Evolutionary conservation across 92 coral and sea anemone genomes (phyloP), one percentile per base, ranked within the genome.

Genomic region (Siderastrea radians): DNA sequence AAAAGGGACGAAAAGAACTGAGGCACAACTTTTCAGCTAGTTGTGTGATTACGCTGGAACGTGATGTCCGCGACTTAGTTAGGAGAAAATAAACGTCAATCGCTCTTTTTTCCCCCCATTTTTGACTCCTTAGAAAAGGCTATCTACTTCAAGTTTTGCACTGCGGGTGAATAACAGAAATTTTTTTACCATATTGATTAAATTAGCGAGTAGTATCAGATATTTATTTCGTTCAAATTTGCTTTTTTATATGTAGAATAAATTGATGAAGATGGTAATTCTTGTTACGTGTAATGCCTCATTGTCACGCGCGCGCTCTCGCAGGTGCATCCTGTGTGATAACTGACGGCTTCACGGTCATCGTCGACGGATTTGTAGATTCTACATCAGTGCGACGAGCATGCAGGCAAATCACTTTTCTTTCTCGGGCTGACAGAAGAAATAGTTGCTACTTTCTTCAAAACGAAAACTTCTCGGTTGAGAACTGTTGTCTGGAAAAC

Each of bases 271-370:
- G 11, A 73, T 9, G 15, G 48, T 38, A 9, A 76, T 58, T 77
- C 81, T 77, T 44, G n/a, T 64, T 46, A 77, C 68, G 43, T 59
- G 4, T 14, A 60, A 15, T 57, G 81, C 6, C 53, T 68, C 6
- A 77, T 77, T 77, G 81, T 77, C 67, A 77, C 66, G 81, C 81
- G 81, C 81, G 53, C 68, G 81, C 81, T 14, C 17, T 59, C 17
- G 81, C 68, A 77, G 68, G 68, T 77, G 81, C 81, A 19, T 55
- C 13, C 65, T 61, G 65, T 61, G 4, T 3, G 65, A 38, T 49
- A 3, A 49, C 7, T 4, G 26, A 52, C 60, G 13, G 38, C 80
- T 57, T 15, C 15, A 50, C 67, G 66, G 52, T 45, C 38, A 38
- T 26, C 38, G 66, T 13, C 66, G 66, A n/a, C 16, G 66, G 16